Percentiles rank a stretch among this genome's conserved stretches.
Evolutionary conservation across 2,113 vertebrate genomes (phyloP).

Genomic region (Scortum barcoo): DNA sequence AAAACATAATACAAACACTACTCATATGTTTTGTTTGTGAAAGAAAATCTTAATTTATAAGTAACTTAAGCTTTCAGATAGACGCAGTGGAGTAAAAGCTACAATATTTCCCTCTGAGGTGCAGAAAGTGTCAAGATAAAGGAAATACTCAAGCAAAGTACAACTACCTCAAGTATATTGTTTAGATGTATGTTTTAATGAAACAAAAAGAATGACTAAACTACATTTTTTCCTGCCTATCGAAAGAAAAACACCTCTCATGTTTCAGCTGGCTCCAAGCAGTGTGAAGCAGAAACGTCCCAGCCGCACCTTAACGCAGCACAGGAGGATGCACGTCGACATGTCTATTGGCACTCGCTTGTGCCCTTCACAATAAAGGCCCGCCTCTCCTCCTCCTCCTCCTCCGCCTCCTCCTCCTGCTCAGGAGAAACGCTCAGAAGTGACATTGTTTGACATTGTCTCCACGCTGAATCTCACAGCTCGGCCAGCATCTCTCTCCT

Average conservation of each 20-base stretch:
- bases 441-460: background rate
- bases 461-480: constrained; percentile 49
- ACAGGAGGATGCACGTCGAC: constrained; percentile 24
- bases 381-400: constrained; percentile 57
- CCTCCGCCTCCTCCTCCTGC: constrained; percentile 55
- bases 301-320: constrained; percentile 20
- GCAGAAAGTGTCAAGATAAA: too few relatives aligned
- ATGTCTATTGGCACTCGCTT: constrained; percentile 28
- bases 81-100: too few relatives aligned
- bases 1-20: too few relatives aligned
- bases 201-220: too few relatives aligned
- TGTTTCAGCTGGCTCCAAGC: too few relatives aligned
- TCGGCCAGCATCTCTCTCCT: constrained; percentile 34
- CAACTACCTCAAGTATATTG: too few relatives aligned
- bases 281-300: background rate
- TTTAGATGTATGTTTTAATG: too few relatives aligned
- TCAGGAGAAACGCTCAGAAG: constrained; percentile 12
- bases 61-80: too few relatives aligned
- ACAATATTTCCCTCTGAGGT: too few relatives aligned
- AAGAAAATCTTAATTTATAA: too few relatives aligned
- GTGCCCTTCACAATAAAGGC: constrained; percentile 39
- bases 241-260: background rate
- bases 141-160: too few relatives aligned
- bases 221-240: background rate
- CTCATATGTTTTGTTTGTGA: too few relatives aligned